A percentile compares a stretch with the other conserved stretches of the same genome.
These are phyloP conservation scores for Marronus borbonicus DNA, from an alignment of 2,888 invertebrate genomes.

Conservation along the genomic window DNA sequence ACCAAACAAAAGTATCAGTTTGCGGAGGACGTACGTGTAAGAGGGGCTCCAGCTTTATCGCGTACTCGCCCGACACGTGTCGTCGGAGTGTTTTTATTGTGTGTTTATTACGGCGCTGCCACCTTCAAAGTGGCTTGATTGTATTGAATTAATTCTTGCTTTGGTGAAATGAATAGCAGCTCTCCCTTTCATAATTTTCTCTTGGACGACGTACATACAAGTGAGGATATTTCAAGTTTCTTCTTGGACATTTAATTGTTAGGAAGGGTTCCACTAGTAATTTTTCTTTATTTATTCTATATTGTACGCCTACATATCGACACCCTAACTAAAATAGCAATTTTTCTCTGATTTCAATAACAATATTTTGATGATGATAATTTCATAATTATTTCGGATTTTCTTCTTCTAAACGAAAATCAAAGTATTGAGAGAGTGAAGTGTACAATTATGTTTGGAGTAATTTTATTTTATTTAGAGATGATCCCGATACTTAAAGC, in stretches of 20 bases:
- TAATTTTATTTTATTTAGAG: too few species aligned
- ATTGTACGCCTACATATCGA: background rate
- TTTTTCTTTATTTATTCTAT: background rate
- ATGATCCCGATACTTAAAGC: too few species aligned
- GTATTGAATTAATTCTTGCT: slow-evolving; percentile 62
- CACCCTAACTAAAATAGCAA: too few species aligned
- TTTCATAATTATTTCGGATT: too few species aligned
- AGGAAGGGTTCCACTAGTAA: background rate
- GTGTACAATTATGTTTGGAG: too few species aligned
- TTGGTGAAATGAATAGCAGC: slow-evolving; percentile 2
- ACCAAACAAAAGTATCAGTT: slow-evolving; percentile 60
- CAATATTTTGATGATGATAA: too few species aligned
- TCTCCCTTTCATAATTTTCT: background rate
- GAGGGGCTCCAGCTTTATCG: slow-evolving; percentile 33
- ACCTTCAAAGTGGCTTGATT: slow-evolving; percentile 66
- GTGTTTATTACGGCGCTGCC: slow-evolving; percentile 65
- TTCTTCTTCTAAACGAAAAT: too few species aligned
- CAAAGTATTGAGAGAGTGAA: too few species aligned
- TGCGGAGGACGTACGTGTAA: slow-evolving; percentile 51
- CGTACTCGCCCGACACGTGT: slow-evolving; percentile 55
- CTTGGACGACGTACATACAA: background rate
- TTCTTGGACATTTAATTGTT: too few species aligned
- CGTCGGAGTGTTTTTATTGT: slow-evolving; percentile 61
- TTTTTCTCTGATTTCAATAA: too few species aligned
- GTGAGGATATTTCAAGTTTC: too few species aligned